Base-by-base conservation (phyloP, 2,888 invertebrate species). In the Aphrophora alni region DNA sequence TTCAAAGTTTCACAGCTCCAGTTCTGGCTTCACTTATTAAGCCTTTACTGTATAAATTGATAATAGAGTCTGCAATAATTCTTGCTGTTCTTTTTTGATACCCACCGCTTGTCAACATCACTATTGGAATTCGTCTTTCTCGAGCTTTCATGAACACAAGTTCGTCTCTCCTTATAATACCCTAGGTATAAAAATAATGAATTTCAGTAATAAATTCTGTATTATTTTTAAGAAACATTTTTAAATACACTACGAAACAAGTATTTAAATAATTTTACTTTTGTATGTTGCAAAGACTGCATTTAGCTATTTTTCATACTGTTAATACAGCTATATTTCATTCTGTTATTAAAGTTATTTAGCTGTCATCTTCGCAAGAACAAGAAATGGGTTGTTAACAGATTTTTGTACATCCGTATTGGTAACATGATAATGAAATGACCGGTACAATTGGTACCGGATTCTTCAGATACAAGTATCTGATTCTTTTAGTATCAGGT, bases 31-130 rank as follows among this genome's bases (percentile, higher is more conserved):
- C 21, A 59, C 59, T 59, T n/a, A 93, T 91, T 38, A 93, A 89
- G 1, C 92, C 92, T 81, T 90, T 90, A 12, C 89, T 89, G 83
- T 91, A 90, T 25, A 97, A 89, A 89, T 97, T 97, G 70, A 93
- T 88, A 83, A 97, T 95, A 0, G 97, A 97, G 85, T 94, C 93
- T 0, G 97, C 95, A 80, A 97, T 96, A 83, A 97, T 93, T 83
- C 90, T 89, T 0, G 97, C 96, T 0, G 95, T 95, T 82, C 90
- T 90, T 83, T 92, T 91, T 83, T 94, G 90, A 88, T 97, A 97
- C 0, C 97, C 97, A 0, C 97, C 97, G 86, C 96, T 96, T 0
- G 96, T 95, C 25, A 97, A 88, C 96, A 97, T 97, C 17, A 95
- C 93, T 69, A 97, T 92, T 0, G 97, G 96, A 81, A 96, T 93